Evolutionary conservation across 2,113 vertebrate species (phyloP), one percentile per base, ranked within the genome.

Genomic region (Eublepharis macularius): DNA sequence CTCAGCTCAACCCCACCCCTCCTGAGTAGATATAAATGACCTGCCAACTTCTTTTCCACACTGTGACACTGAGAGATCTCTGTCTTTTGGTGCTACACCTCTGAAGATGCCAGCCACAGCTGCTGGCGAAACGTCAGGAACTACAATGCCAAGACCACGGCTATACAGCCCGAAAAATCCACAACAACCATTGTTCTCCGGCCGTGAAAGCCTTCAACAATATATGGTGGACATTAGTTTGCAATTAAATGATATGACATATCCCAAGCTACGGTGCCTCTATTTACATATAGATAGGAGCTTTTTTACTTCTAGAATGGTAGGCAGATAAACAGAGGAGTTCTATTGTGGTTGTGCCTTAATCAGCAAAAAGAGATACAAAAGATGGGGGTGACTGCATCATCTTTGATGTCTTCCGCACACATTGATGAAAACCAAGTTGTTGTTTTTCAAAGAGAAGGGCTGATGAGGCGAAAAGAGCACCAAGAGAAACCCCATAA

Each of bases 351-450:
- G 19, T 60, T 45, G 4, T 0, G 0, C 57, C 77, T 86, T 87
- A 82, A 80, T 91, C 79, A 60, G 51, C 51, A 87, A 82, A 82
- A 65, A 72, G 54, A 63, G 19, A 26, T 80, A 47, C 41, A 77
- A 70, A 70, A 82, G 43, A n/a, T n/a, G 36, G 24, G 72, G 39
- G n/a, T 83, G 51, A 41, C 34, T 72, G 65, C 65, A n/a, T 32
- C 24, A 24, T 60, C 80, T 90, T 75, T 69, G 51, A 79, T 54
- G 75, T 51, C 6, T 90, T 11, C 63, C 1, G 0, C 1, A 76
- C 73, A 86, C 32, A 86, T 78, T 76, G 60, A 70, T 4, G 4
- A 54, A 89, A 92, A 86, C 36, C 57, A 85, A 86, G 41, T 63
- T 63, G 17, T 81, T 70, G 36, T 32, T 51, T 57, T 79, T 12